A percentile compares a stretch with the other conserved stretches of the same genome.
Evolutionary conservation across 1,140 invertebrate species (phyloP).

Genomic region (Drosophila ogumai): DNA sequence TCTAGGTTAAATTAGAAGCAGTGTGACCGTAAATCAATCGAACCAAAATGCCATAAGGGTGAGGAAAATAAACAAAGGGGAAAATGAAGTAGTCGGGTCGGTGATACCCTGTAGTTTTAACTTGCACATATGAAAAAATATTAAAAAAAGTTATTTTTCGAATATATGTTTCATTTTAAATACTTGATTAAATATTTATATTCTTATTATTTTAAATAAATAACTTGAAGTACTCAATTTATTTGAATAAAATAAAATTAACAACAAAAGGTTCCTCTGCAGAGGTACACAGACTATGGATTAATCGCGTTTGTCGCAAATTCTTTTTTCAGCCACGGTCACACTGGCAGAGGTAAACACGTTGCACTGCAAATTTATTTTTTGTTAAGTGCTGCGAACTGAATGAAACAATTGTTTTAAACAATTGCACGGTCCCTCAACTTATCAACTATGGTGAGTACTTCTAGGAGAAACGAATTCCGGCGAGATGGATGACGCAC

Average conservation of each 20-base stretch:
- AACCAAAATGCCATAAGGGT: background rate
- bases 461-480: too few relatives aligned
- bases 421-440: conserved; percentile 27
- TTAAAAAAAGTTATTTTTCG: too few relatives aligned
- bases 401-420: conserved; percentile 52
- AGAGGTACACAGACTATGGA: background rate
- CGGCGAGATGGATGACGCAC: background rate
- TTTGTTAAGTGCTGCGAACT: conserved; percentile 13
- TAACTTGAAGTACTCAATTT: too few relatives aligned
- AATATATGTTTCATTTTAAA: too few relatives aligned
- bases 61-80: background rate
- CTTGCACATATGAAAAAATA: too few relatives aligned
- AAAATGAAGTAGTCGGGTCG: fast-evolving
- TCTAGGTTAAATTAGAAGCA: conserved; percentile 66
- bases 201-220: too few relatives aligned
- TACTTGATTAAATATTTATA: too few relatives aligned
- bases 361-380: conserved; percentile 63
- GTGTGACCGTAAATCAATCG: background rate
- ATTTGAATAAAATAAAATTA: background rate
- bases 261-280: background rate
- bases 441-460: conserved; percentile 53
- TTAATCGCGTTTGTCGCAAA: fast-evolving
- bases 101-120: background rate
- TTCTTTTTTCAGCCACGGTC: background rate
- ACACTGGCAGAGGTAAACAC: conserved; percentile 60